Conservation (phyloP, 1,140 invertebrate species). For the Chironomus striatipennis region DNA sequence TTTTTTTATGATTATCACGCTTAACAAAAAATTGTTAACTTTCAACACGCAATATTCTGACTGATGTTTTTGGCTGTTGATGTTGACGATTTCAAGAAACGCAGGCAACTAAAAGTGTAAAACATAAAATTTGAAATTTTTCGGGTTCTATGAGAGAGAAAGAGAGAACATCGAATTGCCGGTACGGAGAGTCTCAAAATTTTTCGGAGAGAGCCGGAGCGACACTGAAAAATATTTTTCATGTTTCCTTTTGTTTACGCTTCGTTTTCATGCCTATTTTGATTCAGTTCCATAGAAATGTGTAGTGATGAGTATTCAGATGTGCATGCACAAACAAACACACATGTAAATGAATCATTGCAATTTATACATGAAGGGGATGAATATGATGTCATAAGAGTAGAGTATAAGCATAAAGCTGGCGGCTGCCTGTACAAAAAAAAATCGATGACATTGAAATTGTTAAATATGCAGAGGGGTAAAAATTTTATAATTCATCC, state of each 20-base stretch:
- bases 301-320: not conserved
- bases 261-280: not conserved
- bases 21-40: not conserved
- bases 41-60: not conserved
- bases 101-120: not conserved
- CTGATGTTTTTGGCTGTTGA: not conserved
- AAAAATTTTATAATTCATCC: too few species aligned
- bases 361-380: not conserved
- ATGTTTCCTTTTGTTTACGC: not conserved
- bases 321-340: not conserved
- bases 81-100: conserved; percentile 20
- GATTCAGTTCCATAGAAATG: not conserved
- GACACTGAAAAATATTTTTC: not conserved
- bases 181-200: too few species aligned
- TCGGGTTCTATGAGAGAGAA: not conserved
- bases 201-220: not conserved
- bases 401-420: not conserved
- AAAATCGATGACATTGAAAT: conserved; percentile 13
- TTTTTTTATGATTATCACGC: not conserved
- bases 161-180: not conserved
- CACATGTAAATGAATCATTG: not conserved
- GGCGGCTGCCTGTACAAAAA: not conserved
- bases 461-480: not conserved
- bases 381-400: not conserved
- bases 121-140: conserved; percentile 19